A percentile compares a stretch with the other conserved stretches of the same genome.
phyloP scores from a whole-genome alignment of 53 echinoderm and acorn worm genomes.

The Mesocentrotus franciscanus region DNA sequence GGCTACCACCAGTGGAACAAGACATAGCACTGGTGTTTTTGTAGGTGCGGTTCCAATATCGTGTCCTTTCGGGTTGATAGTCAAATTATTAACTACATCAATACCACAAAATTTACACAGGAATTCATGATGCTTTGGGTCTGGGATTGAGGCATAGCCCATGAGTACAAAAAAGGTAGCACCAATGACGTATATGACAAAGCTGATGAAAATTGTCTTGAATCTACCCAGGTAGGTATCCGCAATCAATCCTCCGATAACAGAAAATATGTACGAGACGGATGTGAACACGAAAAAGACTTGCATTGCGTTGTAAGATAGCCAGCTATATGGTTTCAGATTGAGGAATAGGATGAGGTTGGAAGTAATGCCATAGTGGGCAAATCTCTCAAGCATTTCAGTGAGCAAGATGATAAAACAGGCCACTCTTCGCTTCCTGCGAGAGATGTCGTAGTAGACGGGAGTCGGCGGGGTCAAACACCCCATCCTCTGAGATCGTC shows the following conservation, averaged over 20 bases:
- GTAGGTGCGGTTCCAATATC: neutral
- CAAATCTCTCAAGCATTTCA: conserved; percentile 86
- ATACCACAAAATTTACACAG: neutral
- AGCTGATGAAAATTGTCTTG: conserved; percentile 80
- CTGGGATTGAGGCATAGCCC: conserved; percentile 62
- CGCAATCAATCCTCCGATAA: conserved; percentile 85
- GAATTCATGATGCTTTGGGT: no score
- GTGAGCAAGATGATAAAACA: conserved; percentile 81
- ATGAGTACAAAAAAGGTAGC: conserved; percentile 70
- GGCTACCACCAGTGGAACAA: conserved; percentile 66
- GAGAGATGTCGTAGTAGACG: conserved; percentile 68
- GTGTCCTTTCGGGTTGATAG: neutral
- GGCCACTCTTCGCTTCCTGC: conserved; percentile 69
- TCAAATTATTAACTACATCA: neutral
- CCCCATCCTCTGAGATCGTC: conserved; percentile 62
- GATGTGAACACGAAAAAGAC: conserved; percentile 72
- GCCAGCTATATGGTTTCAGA: conserved; percentile 79
- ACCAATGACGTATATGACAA: conserved; percentile 79
- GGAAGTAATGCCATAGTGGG: conserved; percentile 86
- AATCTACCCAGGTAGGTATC: conserved; percentile 89
- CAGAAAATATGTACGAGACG: conserved; percentile 79
- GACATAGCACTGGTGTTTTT: conserved; percentile 34
- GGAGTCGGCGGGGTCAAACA: conserved; percentile 48
- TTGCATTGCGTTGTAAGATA: conserved; percentile 72
- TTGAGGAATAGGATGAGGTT: conserved; percentile 90